Base-by-base conservation (phyloP, 2,888 invertebrate genomes). In the Melanostoma mellinum region DNA sequence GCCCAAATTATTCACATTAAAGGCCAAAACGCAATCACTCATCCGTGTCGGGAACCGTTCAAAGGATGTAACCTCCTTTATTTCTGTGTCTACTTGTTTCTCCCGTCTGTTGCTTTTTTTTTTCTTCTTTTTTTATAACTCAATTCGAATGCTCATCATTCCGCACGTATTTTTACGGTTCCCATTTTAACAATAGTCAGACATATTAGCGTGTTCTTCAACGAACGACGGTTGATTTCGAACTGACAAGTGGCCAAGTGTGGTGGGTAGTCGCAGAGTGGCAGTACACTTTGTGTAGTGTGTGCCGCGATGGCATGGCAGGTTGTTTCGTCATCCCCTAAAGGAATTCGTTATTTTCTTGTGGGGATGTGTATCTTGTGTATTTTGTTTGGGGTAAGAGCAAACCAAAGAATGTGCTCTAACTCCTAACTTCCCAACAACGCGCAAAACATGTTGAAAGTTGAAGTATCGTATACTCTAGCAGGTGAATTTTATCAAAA, bases 271-370 rank as follows among this genome's bases (percentile, higher is more conserved):
- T 44, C 40, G 53, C 61, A 46, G 46, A 53, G 20, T 33, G 48
- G 40, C 60, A 38, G n/a, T 63, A 32, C n/a, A 20, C n/a, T 10
- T 6, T 35, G 38, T 46, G 48, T 42, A 42, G 33, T 40, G 40
- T 36, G 38, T 6, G 33, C 8, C 10, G 36, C 30, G 50, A 48
- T 68, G 40, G 60, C 42, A 38, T 55, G 42, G 78, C 78, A 77
- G 81, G 81, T 76, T 76, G 73, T 77, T 67, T 82, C 82, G 77
- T 84, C 84, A 84, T 84, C 84, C 84, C 84, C 79, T 84, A 84
- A 84, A 84, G 69, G 79, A 69, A 69, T 79, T 78, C 75, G 38
- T 50, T 72, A 5, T 58, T 67, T 10, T 53, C 32, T 40, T 55
- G 32, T 65, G 65, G 74, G 61, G 75, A 61, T 55, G 72, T 40